Conservation (phyloP, 2,888 invertebrate genomes). For the Calliopum simillimum region DNA sequence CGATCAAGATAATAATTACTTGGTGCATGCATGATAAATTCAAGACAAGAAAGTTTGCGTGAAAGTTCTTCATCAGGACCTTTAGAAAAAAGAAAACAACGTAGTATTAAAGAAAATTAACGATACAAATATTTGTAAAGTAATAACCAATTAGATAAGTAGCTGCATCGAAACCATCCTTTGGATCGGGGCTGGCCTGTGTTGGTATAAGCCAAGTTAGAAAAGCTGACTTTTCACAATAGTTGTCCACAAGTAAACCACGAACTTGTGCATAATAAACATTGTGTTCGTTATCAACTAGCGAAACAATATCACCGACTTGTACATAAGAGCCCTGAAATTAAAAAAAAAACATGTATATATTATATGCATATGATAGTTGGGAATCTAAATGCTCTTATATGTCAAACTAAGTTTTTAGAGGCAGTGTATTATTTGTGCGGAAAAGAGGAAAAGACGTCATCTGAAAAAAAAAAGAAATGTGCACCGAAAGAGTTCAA, state of each 20-base stretch:
- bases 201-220: slow-evolving; percentile 93
- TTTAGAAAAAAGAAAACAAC: slow-evolving; percentile 27
- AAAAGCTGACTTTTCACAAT: slow-evolving; percentile 92
- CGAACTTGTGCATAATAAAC: slow-evolving; percentile 91
- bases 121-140: neutral
- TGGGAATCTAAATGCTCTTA: neutral
- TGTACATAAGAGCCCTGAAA: slow-evolving; percentile 76
- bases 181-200: slow-evolving; percentile 80
- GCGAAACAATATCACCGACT: slow-evolving; percentile 90
- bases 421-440: too few relatives aligned
- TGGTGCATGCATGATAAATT: slow-evolving; percentile 94
- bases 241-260: slow-evolving; percentile 90
- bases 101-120: neutral
- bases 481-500: too few relatives aligned
- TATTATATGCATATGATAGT: neutral
- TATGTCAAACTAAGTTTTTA: too few relatives aligned
- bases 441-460: too few relatives aligned
- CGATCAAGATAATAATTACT: slow-evolving; percentile 88
- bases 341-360: neutral
- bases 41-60: slow-evolving; percentile 85
- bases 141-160: slow-evolving; percentile 85
- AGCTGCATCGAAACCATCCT: slow-evolving; percentile 85
- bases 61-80: slow-evolving; percentile 93
- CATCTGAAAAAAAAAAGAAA: too few relatives aligned
- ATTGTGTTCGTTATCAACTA: slow-evolving; percentile 80